Percentiles rank a stretch among this genome's conserved stretches.
These are phyloP conservation scores for Aphodius sticticus DNA, from an alignment of 2,888 invertebrate genomes.

Conservation along the genomic window DNA sequence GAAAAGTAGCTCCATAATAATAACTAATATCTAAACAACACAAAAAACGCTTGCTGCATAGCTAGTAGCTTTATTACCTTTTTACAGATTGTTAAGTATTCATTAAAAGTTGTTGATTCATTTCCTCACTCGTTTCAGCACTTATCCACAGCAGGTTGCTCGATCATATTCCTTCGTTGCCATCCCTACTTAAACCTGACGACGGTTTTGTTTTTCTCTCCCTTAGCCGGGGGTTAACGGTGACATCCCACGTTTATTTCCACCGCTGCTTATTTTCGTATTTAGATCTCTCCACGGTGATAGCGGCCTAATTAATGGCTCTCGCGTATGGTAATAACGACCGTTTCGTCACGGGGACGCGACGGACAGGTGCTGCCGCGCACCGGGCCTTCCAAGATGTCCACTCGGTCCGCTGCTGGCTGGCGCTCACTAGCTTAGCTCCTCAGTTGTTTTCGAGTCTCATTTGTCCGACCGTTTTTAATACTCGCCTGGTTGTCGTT, in stretches of 20 bases:
- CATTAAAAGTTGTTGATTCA: neutral
- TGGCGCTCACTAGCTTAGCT: neutral
- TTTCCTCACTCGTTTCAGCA: neutral
- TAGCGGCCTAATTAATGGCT: slow-evolving; percentile 46
- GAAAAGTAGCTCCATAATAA: too few species aligned
- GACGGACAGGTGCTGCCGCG: slow-evolving; percentile 43
- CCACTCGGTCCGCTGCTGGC: neutral
- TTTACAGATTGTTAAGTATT: neutral
- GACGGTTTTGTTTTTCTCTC: neutral
- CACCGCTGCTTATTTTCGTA: slow-evolving; percentile 42
- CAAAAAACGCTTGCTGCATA: too few species aligned
- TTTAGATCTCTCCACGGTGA: slow-evolving; percentile 45
- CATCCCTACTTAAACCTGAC: neutral
- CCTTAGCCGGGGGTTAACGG: neutral
- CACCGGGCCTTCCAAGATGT: neutral
- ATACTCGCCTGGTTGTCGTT: neutral
- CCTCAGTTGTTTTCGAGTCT: neutral
- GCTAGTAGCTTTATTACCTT: neutral
- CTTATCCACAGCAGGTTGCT: neutral
- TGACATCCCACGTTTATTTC: neutral
- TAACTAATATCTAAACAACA: too few species aligned
- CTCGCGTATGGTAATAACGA: slow-evolving; percentile 48
- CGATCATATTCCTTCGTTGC: neutral
- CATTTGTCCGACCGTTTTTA: neutral
- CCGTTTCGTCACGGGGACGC: slow-evolving; percentile 47